Percentiles rank a stretch among this genome's conserved stretches.
Evolutionary conservation across 2,888 invertebrate genomes (phyloP).

Genomic region (Synanthedon andrenaeformis): DNA sequence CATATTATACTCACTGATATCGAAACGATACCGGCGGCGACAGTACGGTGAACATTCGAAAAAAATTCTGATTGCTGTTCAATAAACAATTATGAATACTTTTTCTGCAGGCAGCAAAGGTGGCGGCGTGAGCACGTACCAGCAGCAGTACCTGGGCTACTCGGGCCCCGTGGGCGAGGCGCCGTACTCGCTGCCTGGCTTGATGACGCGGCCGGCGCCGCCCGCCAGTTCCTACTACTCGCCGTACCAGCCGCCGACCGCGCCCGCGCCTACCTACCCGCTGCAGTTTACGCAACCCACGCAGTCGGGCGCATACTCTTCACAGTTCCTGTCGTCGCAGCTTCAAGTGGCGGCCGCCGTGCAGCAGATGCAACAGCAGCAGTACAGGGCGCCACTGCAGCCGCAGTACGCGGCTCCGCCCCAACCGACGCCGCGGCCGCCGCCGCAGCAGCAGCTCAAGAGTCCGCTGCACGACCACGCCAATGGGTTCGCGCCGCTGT

Average conservation of each 20-base stretch:
- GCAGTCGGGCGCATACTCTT: constrained; percentile 60
- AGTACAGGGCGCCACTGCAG: constrained; percentile 57
- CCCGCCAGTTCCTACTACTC: constrained; percentile 63
- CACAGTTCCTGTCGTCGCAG: constrained; percentile 58
- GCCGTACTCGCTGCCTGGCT: constrained; percentile 54
- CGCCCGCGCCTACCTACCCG: constrained; percentile 73
- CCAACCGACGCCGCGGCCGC: constrained; percentile 39
- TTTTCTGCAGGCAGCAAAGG: constrained; percentile 46
- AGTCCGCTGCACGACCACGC: constrained; percentile 69
- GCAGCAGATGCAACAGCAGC: constrained; percentile 67
- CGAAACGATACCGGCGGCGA: no score
- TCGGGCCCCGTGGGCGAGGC: constrained; percentile 57
- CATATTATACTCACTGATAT: no score
- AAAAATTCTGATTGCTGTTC: no score
- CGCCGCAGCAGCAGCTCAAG: constrained; percentile 68
- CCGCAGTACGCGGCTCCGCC: constrained; percentile 54
- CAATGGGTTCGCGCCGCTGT: constrained; percentile 70
- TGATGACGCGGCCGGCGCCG: constrained; percentile 58
- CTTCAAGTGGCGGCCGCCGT: constrained; percentile 61
- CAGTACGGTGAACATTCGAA: no score
- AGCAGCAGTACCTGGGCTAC: constrained; percentile 63
- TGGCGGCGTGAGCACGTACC: constrained; percentile 56
- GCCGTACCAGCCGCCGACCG: constrained; percentile 58
- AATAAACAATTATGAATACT: no score
- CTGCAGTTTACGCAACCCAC: constrained; percentile 74